A percentile compares a stretch with the other conserved stretches of the same genome.
phyloP scores from a whole-genome alignment of 2,113 vertebrate genomes.

The Scomber colias region DNA sequence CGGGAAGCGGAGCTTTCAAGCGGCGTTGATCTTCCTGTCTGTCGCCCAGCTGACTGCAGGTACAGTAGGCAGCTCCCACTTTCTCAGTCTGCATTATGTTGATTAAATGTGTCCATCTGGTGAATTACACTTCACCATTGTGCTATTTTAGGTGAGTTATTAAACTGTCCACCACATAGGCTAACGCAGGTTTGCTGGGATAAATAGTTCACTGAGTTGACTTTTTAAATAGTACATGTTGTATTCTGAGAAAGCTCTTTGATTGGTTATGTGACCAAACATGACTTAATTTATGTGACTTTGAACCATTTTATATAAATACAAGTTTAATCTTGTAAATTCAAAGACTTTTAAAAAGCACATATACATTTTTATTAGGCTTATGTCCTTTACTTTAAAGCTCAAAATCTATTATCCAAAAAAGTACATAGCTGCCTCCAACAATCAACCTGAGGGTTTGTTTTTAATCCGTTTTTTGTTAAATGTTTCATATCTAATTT shows the following conservation, averaged over 20 bases:
- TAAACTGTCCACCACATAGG: not conserved
- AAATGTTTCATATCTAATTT: too few relatives aligned
- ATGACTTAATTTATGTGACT: not conserved
- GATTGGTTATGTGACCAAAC: not conserved
- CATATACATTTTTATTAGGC: too few relatives aligned
- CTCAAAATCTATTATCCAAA: not conserved
- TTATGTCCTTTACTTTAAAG: not conserved
- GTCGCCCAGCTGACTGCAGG: conserved; percentile 81
- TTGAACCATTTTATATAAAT: not conserved
- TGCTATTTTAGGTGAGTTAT: not conserved
- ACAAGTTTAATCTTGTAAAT: too few relatives aligned
- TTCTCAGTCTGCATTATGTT: not conserved
- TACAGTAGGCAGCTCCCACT: conserved; percentile 47
- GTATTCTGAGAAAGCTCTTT: not conserved
- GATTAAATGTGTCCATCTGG: not conserved
- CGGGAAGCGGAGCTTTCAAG: conserved; percentile 71
- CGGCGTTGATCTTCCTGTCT: conserved; percentile 79
- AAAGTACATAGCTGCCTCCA: not conserved
- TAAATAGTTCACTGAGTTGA: not conserved
- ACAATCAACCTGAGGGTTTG: too few relatives aligned
- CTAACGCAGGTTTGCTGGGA: not conserved
- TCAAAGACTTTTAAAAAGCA: too few relatives aligned
- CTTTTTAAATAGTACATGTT: not conserved
- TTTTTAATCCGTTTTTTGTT: too few relatives aligned
- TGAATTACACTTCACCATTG: not conserved